Base-by-base conservation (phyloP, 2,888 invertebrate genomes). In the Barypeithes pellucidus region DNA sequence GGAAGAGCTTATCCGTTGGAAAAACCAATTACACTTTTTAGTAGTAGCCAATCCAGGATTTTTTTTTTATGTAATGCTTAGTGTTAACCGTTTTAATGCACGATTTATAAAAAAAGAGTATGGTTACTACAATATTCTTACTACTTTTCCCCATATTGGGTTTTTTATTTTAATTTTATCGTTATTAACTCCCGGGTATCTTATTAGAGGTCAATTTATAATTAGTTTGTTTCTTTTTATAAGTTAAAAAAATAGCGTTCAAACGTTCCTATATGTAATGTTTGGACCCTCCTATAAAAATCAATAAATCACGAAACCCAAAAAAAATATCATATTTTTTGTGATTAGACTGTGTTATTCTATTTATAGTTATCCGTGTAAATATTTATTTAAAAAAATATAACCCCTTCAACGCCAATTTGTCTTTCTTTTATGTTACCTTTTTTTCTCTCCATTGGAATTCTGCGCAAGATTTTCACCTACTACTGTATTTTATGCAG, bases 321-420 rank as follows among this genome's bases (percentile, higher is more conserved):
- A 73, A 73, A 69, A 73, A 73, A 70, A 73, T 68, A 50, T 57
- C 43, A 61, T 61, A 61, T 61, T 61, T 63, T 65, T 69, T 73
- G 74, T 71, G 74, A 74, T 74, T 74, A 74, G 70, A 74, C 74
- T 74, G 74, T 74, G 74, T 74, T 74, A 74, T 62, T 68, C 54
- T 70, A 68, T 72, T 72, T 57, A 52, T 71, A 66, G 71, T 73
- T 65, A 71, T 65, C 60, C 65, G 39, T 74, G 70, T 74, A 71
- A 61, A 71, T 71, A 74, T 67, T 60, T 47, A 65, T 71, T 70
- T 59, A 70, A 70, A 74, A 67, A 73, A 70, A 73, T 63, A 63
- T 70, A 73, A 67, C 74, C 66, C 66, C 66, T 62, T 67, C 59
- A 69, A 69, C 45, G 36, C 73, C 50, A 47, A 50, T 4, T 33